A percentile compares a stretch with the other conserved stretches of the same genome.
These are phyloP conservation scores for Leiothrix lutea DNA, from an alignment of 2,113 vertebrate species.

Conservation along the genomic window DNA sequence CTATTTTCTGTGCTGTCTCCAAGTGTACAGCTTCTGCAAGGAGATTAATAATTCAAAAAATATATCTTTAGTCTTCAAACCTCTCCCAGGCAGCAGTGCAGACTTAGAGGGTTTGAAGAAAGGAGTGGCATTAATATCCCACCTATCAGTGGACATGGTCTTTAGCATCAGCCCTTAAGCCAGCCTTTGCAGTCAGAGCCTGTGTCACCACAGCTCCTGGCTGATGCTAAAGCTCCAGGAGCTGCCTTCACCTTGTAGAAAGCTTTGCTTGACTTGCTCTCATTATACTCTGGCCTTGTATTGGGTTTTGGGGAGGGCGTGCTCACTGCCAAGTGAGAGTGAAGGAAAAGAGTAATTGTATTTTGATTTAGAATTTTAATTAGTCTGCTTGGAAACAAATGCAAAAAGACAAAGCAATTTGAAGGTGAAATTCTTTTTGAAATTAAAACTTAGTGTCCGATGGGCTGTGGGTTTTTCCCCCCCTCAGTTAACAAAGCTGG, in stretches of 20 bases:
- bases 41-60: constrained; percentile 35
- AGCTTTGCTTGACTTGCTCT: background rate
- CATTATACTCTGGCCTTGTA: background rate
- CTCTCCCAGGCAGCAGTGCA: background rate
- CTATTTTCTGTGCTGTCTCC: constrained; percentile 18
- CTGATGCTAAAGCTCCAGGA: constrained; percentile 14
- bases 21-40: background rate
- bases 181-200: background rate
- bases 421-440: background rate
- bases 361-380: background rate
- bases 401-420: background rate
- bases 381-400: background rate
- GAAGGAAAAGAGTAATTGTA: background rate
- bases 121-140: background rate
- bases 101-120: background rate
- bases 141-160: background rate
- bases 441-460: background rate
- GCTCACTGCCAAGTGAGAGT: background rate
- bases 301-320: rapidly evolving
- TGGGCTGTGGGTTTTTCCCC: rapidly evolving
- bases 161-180: background rate
- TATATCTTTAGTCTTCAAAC: background rate
- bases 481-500: background rate
- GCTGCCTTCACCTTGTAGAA: background rate
- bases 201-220: background rate